Percentiles rank a stretch among this genome's conserved stretches.
These are phyloP conservation scores for Onchidella celtica DNA, from an alignment of 2,888 invertebrate species.

Conservation along the genomic window DNA sequence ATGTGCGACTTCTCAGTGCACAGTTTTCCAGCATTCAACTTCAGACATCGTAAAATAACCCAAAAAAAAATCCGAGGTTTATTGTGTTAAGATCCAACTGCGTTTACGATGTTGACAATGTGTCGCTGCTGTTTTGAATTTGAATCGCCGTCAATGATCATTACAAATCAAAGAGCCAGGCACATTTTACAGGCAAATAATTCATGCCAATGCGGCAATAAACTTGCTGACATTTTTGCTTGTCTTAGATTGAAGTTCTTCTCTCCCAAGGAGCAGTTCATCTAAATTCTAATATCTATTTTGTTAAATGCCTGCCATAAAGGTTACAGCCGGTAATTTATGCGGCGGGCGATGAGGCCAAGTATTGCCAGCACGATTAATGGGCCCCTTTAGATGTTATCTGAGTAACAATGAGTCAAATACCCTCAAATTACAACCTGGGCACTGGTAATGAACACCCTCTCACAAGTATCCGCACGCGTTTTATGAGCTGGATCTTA, in stretches of 20 bases:
- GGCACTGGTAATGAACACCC: neutral
- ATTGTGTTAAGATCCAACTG: neutral
- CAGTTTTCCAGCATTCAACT: neutral
- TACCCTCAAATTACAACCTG: neutral
- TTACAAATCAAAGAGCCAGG: neutral
- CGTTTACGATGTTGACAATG: neutral
- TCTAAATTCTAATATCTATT: conserved; percentile 30
- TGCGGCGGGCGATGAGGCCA: neutral
- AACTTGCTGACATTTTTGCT: neutral
- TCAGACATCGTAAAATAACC: neutral
- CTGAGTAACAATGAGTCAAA: neutral
- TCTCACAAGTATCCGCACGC: neutral
- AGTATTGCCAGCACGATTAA: conserved; percentile 19
- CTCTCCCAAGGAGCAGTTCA: neutral
- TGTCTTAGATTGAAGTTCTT: neutral
- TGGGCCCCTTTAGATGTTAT: conserved; percentile 6
- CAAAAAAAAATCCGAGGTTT: neutral
- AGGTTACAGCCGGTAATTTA: conserved; percentile 19
- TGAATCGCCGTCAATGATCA: neutral
- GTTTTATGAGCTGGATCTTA: conserved; percentile 8
- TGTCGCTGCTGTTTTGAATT: neutral
- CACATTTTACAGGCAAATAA: neutral
- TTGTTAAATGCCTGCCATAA: conserved; percentile 5
- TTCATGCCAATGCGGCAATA: neutral
- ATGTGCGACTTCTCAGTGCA: neutral